Base-by-base conservation (phyloP, 64 coral and sea anemone species). In the Catalaphyllia jardinei region DNA sequence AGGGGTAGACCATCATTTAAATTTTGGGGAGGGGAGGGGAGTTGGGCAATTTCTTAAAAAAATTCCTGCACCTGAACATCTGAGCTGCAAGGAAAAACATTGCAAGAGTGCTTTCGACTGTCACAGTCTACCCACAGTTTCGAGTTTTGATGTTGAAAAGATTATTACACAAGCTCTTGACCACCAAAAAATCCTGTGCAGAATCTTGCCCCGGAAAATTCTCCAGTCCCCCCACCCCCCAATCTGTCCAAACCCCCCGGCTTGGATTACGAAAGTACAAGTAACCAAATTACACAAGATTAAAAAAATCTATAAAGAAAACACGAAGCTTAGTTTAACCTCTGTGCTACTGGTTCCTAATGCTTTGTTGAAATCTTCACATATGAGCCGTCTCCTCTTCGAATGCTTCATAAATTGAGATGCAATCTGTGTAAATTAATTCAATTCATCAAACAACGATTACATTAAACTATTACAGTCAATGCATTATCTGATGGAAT, bases 381-480 rank as follows among this genome's bases (percentile, higher is more conserved):
- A 72, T 60, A 91, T 93, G 59, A 96, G 65, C 46, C 95, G 75
- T 18, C 91, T 93, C 62, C 95, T 93, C 64, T 94, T 97, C 30
- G 82, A 71, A 75, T 97, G 95, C 62, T 97, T 97, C 95, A 97
- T 97, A 52, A 90, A 97, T 29, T 97, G 95, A 13, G 91, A 51
- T 61, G 95, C 95, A 17, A 79, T 93, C 95, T 97, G 49, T n/a
- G 16, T 69, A 86, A 72, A 29, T 63, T 27, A 51, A 28, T 61
- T 61, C 22, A 55, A 4, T 8, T 55, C 9, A 25, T 62, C 16
- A 69, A 69, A 73, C 39, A 18, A 22, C n/a, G 18, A 52, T 11
- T 52, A 19, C 30, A 63, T 31, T 8, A 73, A 46, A 39, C 67
- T 31, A 52, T 3, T 22, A 24, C 27, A 78, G 10, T 11, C 20